Evolutionary conservation across 2,113 vertebrate genomes (phyloP), one percentile per base, ranked within the genome.

Genomic region (Oceanites oceanicus): DNA sequence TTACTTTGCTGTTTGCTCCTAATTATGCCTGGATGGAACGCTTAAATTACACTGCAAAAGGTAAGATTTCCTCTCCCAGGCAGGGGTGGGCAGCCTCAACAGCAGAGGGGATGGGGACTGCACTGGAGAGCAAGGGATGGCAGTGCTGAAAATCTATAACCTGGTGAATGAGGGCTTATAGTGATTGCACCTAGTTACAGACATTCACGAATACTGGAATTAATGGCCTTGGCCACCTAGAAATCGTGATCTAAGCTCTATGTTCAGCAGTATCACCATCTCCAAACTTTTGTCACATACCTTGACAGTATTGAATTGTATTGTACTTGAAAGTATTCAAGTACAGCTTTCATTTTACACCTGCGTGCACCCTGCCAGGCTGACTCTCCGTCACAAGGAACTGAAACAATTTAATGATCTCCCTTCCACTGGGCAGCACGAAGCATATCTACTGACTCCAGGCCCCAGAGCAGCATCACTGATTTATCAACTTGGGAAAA

Each of bases 151-250:
- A 74, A 70, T 38, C 7, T 68, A 1, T 10, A 68, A 17, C 42
- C 38, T 38, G 23, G 26, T 49, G 63, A 65, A 65, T 11, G 16
- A 76, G 38, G 0, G 0, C 45, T 2, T 56, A 9, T 0, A 50
- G 22, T 7, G 18, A 58, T 36, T 36, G 19, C 36, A 59, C 20
- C 32, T 59, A 25, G 45, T n/a, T 52, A 44, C 5, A 50, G 47
- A 49, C 38, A 68, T 27, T 34, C 34, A 30, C 10, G 32, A 38
- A 8, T 9, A 67, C 58, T n/a, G 66, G 34, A 90, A 74, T 26
- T 34, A 34, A 62, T 7, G 23, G 40, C 32, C 38, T 44, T 72
- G 34, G 25, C 44, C 47, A 78, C 9, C 32, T 32, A 44, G 22
- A 32, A 81, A 77, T 11, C 42, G 52, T 1, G 4, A 56, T 16